phyloP scores from a whole-genome alignment of 2,888 invertebrate species.

The Morpho achilles region DNA sequence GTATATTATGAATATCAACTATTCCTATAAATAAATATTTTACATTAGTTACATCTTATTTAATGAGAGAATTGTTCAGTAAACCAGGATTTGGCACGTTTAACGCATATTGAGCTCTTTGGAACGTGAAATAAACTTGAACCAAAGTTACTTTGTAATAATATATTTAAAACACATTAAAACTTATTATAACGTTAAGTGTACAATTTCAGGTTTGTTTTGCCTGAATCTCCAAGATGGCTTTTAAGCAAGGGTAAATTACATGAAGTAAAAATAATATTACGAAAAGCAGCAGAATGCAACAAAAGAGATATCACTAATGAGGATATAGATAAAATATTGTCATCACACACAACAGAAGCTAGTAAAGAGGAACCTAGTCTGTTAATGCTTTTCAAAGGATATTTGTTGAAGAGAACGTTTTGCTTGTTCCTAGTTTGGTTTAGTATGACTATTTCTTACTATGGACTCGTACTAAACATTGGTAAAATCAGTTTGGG shows the following conservation, averaged over 20 bases:
- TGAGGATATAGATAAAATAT: conserved; percentile 83
- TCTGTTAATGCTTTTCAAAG: conserved; percentile 83
- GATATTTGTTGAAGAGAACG: conserved; percentile 82
- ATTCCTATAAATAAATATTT: too few relatives aligned
- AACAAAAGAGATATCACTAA: conserved; percentile 81
- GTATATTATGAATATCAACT: conserved; percentile 27
- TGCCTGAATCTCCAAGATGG: conserved; percentile 91
- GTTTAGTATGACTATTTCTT: conserved; percentile 85
- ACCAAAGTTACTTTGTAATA: too few relatives aligned
- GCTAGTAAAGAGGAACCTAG: conserved; percentile 70
- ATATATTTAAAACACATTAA: too few relatives aligned
- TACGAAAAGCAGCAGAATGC: conserved; percentile 82
- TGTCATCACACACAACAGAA: conserved; percentile 75
- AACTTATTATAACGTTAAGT: too few relatives aligned
- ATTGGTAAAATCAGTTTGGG: conserved; percentile 86
- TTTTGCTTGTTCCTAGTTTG: conserved; percentile 85
- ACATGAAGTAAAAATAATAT: conserved; percentile 82
- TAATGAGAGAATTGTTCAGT: too few relatives aligned
- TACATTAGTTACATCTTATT: too few relatives aligned
- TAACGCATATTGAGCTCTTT: too few relatives aligned
- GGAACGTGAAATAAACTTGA: too few relatives aligned
- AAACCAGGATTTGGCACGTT: too few relatives aligned
- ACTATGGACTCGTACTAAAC: conserved; percentile 87
- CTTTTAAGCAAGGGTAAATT: conserved; percentile 84
- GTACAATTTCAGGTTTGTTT: conserved; percentile 80